Base-by-base conservation (phyloP, 2,888 invertebrate species). In the Hipparchia sbordonii region DNA sequence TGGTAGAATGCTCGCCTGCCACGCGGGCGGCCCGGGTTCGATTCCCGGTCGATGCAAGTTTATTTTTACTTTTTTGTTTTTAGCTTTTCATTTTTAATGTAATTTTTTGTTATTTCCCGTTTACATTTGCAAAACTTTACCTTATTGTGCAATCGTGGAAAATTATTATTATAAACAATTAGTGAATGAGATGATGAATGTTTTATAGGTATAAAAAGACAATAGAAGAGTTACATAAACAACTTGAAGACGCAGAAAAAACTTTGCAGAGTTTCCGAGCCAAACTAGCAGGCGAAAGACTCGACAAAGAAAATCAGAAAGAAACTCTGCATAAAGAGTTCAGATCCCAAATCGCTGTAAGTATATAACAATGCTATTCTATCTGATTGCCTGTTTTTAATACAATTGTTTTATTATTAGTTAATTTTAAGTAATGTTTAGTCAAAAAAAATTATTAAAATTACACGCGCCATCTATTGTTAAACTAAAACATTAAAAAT, bases 1-100 rank as follows among this genome's bases (percentile, higher is more conserved):
- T 77, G 77, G 76, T 77, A 77, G 77, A 77, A 77, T 77, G 77
- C 93, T 93, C 93, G 94, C 93, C 93, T 94, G 93, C 93, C 93
- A 94, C 93, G 93, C 93, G 94, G 94, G 94, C 93, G 93, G 93
- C 93, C 93, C 93, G 93, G 93, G 93, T 94, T 94, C 93, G 93
- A 93, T 94, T 93, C 93, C 94, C 94, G 94, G 94, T 90, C 94
- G 94, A 94, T 94, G 93, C 94, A 93, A 0, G 0, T 0, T 6
- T 71, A 79, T 84, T 88, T 85, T 78, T 77, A 54, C 13, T 69
- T 54, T 23, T 45, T 56, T 54, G 6, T 56, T 54, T 46, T 67
- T 61, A 54, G 1, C 39, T 65, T 54, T 12, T 39, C 46, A 48
- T 48, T 6, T 6, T 39, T 5, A 39, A 4, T 39, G 39, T 39